These are phyloP conservation scores for Seira ritae DNA, from an alignment of 2,888 invertebrate species.

Conservation along the genomic window DNA sequence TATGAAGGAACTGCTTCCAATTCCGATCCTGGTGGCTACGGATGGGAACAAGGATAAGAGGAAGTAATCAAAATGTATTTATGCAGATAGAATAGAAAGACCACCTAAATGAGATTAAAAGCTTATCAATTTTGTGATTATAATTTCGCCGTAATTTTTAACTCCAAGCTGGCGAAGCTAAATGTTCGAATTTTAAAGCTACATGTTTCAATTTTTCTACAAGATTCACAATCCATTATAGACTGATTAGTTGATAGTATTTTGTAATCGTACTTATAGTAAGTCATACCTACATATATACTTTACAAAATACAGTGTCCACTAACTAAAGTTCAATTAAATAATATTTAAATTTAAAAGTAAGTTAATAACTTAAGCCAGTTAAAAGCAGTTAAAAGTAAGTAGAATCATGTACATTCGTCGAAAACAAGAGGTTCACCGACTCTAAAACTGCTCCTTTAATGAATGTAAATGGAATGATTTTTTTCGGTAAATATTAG, in stretches of 20 bases:
- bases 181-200: neutral
- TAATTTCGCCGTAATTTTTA: neutral
- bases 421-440: neutral
- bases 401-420: neutral
- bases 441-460: too few species aligned
- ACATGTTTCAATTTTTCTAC: neutral
- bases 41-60: slow-evolving; percentile 15
- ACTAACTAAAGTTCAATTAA: neutral
- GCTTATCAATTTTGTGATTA: neutral
- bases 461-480: too few species aligned
- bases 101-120: neutral
- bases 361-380: neutral
- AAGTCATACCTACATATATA: too few species aligned
- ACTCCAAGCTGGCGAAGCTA: too few species aligned
- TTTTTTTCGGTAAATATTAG: too few species aligned
- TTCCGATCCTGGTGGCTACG: slow-evolving; percentile 13
- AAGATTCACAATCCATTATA: neutral
- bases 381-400: neutral
- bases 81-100: neutral
- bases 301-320: too few species aligned
- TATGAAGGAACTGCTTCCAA: slow-evolving; percentile 9
- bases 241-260: neutral
- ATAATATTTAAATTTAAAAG: too few species aligned
- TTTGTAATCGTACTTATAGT: neutral
- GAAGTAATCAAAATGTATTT: neutral